Evolutionary conservation across 2,797 vertebrate genomes (phyloP).

Genomic region (Phaenicophaeus curvirostris): DNA sequence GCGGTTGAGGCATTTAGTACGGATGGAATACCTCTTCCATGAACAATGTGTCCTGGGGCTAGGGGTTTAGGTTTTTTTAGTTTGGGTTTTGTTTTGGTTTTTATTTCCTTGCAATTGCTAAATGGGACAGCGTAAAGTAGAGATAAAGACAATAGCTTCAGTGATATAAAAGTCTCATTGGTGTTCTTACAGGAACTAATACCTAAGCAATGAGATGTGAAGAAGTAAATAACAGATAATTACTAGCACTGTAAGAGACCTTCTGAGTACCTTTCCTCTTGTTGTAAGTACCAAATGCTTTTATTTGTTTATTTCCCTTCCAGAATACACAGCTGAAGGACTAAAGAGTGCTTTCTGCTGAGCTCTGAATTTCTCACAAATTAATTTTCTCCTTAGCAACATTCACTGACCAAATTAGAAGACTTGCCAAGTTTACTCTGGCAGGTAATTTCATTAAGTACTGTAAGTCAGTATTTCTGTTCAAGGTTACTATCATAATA

Average conservation of each 20-base stretch:
- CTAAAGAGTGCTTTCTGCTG: slow-evolving; percentile 20
- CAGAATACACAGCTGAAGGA: background rate
- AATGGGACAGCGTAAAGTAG: background rate
- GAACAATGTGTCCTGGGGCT: background rate
- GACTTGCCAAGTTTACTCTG: slow-evolving; percentile 33
- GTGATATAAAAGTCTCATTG: background rate
- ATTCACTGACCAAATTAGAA: slow-evolving; percentile 26
- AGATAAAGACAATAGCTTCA: background rate
- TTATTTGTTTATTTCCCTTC: background rate
- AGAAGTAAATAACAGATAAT: background rate
- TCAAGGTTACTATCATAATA: background rate
- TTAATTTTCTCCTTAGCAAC: slow-evolving; percentile 12
- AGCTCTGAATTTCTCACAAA: slow-evolving; percentile 26
- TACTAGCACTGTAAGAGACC: background rate
- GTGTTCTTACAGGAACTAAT: background rate
- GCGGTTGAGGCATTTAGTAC: background rate
- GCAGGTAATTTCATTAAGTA: slow-evolving; percentile 18
- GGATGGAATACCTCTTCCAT: background rate
- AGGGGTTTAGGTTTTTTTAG: fast-evolving
- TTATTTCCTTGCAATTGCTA: background rate
- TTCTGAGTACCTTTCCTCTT: background rate
- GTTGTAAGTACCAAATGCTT: background rate
- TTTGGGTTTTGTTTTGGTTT: background rate
- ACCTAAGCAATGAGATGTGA: background rate
- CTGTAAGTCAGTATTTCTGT: background rate